Base-by-base conservation (phyloP, 2,797 vertebrate genomes). In the Pseudomugil tenellus region DNA sequence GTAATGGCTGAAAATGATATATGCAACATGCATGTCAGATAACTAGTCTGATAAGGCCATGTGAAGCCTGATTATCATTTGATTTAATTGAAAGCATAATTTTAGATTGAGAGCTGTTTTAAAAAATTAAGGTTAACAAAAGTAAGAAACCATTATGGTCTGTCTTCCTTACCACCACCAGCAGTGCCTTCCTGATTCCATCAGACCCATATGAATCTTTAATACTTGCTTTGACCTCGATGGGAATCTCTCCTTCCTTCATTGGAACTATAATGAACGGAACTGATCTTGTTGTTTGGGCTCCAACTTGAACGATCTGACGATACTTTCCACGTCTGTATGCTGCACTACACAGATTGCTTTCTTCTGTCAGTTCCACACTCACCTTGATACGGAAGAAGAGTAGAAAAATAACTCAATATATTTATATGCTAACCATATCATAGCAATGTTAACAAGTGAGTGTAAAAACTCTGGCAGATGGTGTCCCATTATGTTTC, bases 251-350 rank as follows among this genome's bases (percentile, higher is more conserved):
- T 1, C 94, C 96, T 0, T 85, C 13, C 43, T 80, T 86, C 77
- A 96, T 77, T 5, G 96, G 96, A 35, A 96, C 93, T 0, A 98
- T 65, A 64, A 96, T 25, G 0, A 94, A 95, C 7, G 96, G 89
- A 1, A 98, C 88, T 0, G 93, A 52, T 25, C 76, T 29, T 0
- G 95, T 94, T 0, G 92, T 92, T 19, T 69, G 34, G 0, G 35
- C 0, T 0, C 63, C 85, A 6, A 97, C 4, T 0, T 0, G 0
- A 0, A 97, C 52, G 0, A 72, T 79, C 63, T 93, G 91, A 0
- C 80, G 84, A 84, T 89, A 91, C 28, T 52, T 89, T 8, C 2
- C 14, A 51, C 80, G 93, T 64, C 92, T 94, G 0, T 92, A 94
- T 54, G 96, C 95, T 17, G 92, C 35, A 0, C 95, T 95, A 92